Evolutionary conservation across 2,113 vertebrate genomes (phyloP).

Genomic region (Hylia prasina): DNA sequence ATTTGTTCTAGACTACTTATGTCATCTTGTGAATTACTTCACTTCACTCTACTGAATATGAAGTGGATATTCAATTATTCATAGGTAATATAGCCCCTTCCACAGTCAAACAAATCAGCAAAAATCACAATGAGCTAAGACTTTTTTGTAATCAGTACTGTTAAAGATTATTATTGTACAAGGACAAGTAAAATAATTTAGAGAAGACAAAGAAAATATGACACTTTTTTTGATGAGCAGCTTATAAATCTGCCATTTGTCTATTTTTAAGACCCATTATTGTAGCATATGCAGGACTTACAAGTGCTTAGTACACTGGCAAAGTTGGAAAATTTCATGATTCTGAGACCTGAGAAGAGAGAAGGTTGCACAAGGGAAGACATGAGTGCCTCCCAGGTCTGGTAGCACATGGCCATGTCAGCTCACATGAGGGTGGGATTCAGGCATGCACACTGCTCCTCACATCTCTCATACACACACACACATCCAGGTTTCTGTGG

Average conservation of each 20-base stretch:
- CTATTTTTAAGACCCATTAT: slow-evolving; percentile 1
- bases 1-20: not conserved
- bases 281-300: not conserved
- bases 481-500: not conserved
- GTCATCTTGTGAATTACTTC: not conserved
- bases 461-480: fast-evolving
- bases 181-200: not conserved
- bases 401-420: fast-evolving
- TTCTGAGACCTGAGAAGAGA: not conserved
- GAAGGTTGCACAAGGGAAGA: not conserved
- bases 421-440: fast-evolving
- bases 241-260: not conserved
- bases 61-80: not conserved
- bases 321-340: not conserved
- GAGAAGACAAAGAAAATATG: not conserved
- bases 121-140: not conserved
- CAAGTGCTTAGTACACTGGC: not conserved
- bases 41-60: not conserved
- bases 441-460: fast-evolving
- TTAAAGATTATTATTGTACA: not conserved
- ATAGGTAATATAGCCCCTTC: not conserved
- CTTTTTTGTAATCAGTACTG: not conserved
- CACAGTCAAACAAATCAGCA: not conserved
- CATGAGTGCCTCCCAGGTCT: fast-evolving
- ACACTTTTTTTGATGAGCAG: not conserved